Evolutionary conservation across 37 sponge, comb jelly and placozoan genomes (phyloP), one percentile per base, ranked within the genome.

Genomic region (Aplysina aerophoba): DNA sequence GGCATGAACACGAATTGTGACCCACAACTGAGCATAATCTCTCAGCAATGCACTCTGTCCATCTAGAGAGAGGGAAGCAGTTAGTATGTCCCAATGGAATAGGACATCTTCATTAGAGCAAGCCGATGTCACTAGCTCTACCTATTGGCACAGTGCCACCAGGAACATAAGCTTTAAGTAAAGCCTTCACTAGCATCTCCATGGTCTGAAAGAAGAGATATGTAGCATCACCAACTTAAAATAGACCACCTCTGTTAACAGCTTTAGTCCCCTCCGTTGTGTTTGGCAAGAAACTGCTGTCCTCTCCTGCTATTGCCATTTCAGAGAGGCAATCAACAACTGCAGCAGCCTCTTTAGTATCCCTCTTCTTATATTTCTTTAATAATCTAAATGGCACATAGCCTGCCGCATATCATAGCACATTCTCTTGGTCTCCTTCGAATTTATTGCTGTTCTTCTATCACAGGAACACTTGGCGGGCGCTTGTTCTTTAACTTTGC

Each of bases 1-100:
- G 53, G 53, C 78, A 75, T 75, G 78, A 38, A 40, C 54, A 38
- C 78, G 54, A 75, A 75, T 75, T 40, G 78, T 75, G 53, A 75
- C 53, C 78, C 78, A 75, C 53, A 75, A 24, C 78, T 75, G 78
- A 1, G 41, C 78, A 40, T 1, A 75, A 41, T 75, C 78, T 75
- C 53, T 75, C 53, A 75, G 78, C 53, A 75, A 41, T 36, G 78
- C 53, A 75, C 15, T 75, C 78, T 11, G 78, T 22, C 14, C 78
- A 41, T 75, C 78, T 41, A 41, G 44, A 41, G 78, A 41, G 54
- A 75, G 78, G 78, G 78, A 41, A 41, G 24, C 78, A 75, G 78
- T 75, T 41, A 75, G 53, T 41, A 50, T 1, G 54, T 75, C 78
- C 78, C 78, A 75, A 75, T 75, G 78, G 38, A 75, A 75, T 39